Evolutionary conservation across 2,888 invertebrate species (phyloP).

Genomic region (Cheilosia pagana): DNA sequence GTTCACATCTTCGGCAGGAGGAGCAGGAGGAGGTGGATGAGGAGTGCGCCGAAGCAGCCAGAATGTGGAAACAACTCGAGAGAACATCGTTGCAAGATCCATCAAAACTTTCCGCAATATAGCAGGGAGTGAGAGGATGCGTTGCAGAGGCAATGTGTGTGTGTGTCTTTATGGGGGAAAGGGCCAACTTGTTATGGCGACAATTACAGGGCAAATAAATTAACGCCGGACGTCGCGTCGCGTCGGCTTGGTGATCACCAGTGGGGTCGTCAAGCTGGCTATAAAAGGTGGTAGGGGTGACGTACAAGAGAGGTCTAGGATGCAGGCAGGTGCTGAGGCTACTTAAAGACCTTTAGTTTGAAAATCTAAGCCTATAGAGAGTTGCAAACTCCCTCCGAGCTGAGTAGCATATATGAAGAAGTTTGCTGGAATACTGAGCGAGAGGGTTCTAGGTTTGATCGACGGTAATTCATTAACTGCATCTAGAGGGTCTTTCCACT

Average conservation of each 20-base stretch:
- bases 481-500: too few species aligned
- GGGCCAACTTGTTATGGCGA: slow-evolving; percentile 38
- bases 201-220: slow-evolving; percentile 47
- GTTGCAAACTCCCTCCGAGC: too few species aligned
- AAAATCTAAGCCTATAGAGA: too few species aligned
- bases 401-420: too few species aligned
- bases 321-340: too few species aligned
- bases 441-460: too few species aligned
- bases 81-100: slow-evolving; percentile 12
- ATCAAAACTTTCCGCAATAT: slow-evolving; percentile 25
- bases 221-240: too few species aligned
- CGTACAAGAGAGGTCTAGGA: too few species aligned
- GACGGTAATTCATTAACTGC: too few species aligned
- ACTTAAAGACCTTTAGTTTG: too few species aligned
- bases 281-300: neutral
- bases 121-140: neutral
- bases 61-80: slow-evolving; percentile 22
- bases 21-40: slow-evolving; percentile 5
- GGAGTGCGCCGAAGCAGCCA: neutral
- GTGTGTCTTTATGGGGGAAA: neutral
- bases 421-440: too few species aligned
- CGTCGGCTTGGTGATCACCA: slow-evolving; percentile 28
- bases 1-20: slow-evolving; percentile 39
- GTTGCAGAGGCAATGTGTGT: neutral
- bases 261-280: neutral